A percentile compares a stretch with the other conserved stretches of the same genome.
Evolutionary conservation across 2,888 invertebrate genomes (phyloP).

Genomic region (Chaitophorus viminalis): DNA sequence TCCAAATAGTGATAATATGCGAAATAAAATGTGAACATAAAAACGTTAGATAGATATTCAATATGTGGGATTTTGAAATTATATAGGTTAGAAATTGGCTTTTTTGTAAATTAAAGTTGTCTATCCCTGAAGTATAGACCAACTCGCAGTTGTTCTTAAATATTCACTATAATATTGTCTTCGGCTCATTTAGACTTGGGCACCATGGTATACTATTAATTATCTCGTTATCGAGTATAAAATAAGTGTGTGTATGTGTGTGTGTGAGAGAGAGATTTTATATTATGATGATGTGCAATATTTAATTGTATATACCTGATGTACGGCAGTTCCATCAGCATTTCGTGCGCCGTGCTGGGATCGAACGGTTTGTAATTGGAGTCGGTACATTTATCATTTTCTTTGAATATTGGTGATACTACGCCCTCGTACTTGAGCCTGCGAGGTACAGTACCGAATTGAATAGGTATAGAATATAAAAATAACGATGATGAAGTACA

Average conservation of each 20-base stretch:
- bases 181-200: too few species aligned
- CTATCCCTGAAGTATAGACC: too few species aligned
- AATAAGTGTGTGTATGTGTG: not conserved
- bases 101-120: too few species aligned
- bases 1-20: too few species aligned
- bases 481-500: too few species aligned
- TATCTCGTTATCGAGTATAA: not conserved
- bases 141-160: too few species aligned
- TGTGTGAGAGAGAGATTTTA: not conserved
- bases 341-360: constrained; percentile 26
- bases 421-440: constrained; percentile 55
- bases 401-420: constrained; percentile 33
- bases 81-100: too few species aligned
- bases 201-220: too few species aligned
- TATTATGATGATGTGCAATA: not conserved
- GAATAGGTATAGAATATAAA: not conserved
- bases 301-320: constrained; percentile 31
- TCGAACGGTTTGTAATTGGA: constrained; percentile 45
- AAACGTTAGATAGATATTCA: too few species aligned
- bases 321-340: constrained; percentile 10
- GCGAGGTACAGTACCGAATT: not conserved
- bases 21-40: too few species aligned
- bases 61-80: too few species aligned
- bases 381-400: constrained; percentile 20
- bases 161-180: too few species aligned